phyloP scores from a whole-genome alignment of 1,140 invertebrate species.

The Sminthurides bifidus region DNA sequence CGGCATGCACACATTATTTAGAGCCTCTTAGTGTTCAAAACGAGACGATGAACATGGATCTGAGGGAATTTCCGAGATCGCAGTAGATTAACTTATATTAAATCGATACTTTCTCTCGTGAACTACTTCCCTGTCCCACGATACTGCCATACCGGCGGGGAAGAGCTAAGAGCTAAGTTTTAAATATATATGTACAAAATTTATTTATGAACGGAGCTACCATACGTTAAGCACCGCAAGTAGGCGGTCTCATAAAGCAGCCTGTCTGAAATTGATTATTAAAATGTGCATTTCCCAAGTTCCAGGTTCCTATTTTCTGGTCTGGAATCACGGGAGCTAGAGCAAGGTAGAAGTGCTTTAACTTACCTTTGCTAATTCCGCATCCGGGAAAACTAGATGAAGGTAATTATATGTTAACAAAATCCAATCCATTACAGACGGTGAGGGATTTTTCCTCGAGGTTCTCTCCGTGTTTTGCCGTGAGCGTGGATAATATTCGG shows the following conservation, averaged over 20 bases:
- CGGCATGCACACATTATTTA: background rate
- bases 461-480: conserved; percentile 65
- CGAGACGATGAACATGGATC: background rate
- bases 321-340: too few relatives aligned
- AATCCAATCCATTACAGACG: conserved; percentile 96
- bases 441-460: conserved; percentile 92
- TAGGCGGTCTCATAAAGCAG: too few relatives aligned
- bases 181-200: background rate
- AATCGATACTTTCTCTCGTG: too few relatives aligned
- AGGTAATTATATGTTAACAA: conserved; percentile 98
- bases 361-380: conserved; percentile 76
- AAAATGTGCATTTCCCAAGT: too few relatives aligned
- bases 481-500: conserved; percentile 65
- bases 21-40: background rate
- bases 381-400: conserved; percentile 86
- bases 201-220: too few relatives aligned
- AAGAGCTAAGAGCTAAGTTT: background rate
- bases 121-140: too few relatives aligned
- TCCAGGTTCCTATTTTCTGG: too few relatives aligned
- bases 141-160: background rate
- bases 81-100: too few relatives aligned
- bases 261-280: too few relatives aligned
- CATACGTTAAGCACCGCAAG: too few relatives aligned
- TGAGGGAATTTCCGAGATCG: background rate
- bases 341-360: conserved; percentile 7